Base-by-base conservation (phyloP, 2,113 vertebrate species). In the Aldabrachelys gigantea region DNA sequence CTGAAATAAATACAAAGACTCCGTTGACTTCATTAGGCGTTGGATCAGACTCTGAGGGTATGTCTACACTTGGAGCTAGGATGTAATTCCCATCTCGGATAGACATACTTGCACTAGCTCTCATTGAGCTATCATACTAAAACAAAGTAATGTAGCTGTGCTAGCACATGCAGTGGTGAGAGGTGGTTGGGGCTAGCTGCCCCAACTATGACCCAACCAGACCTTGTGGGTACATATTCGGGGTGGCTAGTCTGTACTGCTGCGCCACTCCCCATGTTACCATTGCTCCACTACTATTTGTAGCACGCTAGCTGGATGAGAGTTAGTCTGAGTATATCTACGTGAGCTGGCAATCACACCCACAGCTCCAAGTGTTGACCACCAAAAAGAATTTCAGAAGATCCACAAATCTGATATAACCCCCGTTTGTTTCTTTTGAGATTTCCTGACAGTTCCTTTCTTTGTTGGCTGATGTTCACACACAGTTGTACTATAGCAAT, bases 391-490 rank as follows among this genome's bases (percentile, higher is more conserved):
- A 84, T 92, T 94, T 87, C 85, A 14, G 62, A 35, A 80, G 24
- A 56, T 91, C 81, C 52, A 84, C 44, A n/a, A 76, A 54, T 89
- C 35, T 35, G 31, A 35, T 65, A 35, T 62, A 80, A 27, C 38
- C 47, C 6, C 10, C 17, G 29, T 92, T 86, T 88, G 35, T 10
- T 89, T 90, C 92, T 92, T 50, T 94, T 90, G 91, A 94, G 80
- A 82, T 5, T 92, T 95, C 80, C 25, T 81, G 8, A 35, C 38
- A 50, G 72, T 78, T 90, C 10, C 3, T 79, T 72, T 78, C 93
- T 85, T 80, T 47, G 5, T 57, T 91, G 94, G 44, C 12, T 86
- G 82, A 89, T 80, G 88, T 84, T 95, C 2, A 17, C 65, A 35
- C 13, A 82, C 7, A 21, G 2, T 82, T 86, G 41, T 84, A 19